Percentiles rank a stretch among this genome's conserved stretches.
Evolutionary conservation across 1,140 invertebrate genomes (phyloP).

Genomic region (Wiebesia pumilae): DNA sequence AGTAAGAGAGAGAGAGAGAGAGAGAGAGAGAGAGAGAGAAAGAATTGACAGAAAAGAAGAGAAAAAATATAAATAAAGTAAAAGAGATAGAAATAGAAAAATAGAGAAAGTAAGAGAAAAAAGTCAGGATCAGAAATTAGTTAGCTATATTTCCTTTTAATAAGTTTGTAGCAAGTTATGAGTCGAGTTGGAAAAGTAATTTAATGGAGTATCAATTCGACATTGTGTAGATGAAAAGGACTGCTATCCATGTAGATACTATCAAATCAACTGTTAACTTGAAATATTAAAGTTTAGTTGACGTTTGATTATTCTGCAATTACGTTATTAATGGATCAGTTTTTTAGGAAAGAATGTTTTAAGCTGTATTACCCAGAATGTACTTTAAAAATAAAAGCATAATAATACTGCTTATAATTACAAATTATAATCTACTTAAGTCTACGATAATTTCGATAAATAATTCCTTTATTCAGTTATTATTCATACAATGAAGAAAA

Average conservation of each 20-base stretch:
- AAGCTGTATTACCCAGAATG: neutral
- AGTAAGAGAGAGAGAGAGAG: neutral
- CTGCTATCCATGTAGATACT: neutral
- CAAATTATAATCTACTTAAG: too few relatives aligned
- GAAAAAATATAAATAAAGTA: too few relatives aligned
- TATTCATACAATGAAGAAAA: too few relatives aligned
- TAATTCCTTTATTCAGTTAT: too few relatives aligned
- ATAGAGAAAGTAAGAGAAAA: neutral
- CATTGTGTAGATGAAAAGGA: slow-evolving; percentile 14
- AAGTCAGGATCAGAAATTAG: slow-evolving; percentile 41
- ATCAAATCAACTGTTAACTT: slow-evolving; percentile 28
- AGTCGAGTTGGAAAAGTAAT: slow-evolving; percentile 10
- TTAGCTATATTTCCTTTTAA: slow-evolving; percentile 19
- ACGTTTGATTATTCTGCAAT: slow-evolving; percentile 26
- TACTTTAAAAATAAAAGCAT: neutral
- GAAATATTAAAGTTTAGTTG: slow-evolving; percentile 31
- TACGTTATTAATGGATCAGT: slow-evolving; percentile 27
- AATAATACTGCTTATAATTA: too few relatives aligned
- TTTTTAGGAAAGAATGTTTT: neutral
- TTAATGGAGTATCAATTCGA: slow-evolving; percentile 17
- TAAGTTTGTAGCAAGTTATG: slow-evolving; percentile 20
- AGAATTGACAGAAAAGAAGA: too few relatives aligned
- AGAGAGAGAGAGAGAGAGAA: neutral
- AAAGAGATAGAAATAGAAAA: neutral
- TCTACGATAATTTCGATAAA: too few relatives aligned